Conservation (phyloP, 2,797 vertebrate genomes). For the Uromys caudimaculatus region DNA sequence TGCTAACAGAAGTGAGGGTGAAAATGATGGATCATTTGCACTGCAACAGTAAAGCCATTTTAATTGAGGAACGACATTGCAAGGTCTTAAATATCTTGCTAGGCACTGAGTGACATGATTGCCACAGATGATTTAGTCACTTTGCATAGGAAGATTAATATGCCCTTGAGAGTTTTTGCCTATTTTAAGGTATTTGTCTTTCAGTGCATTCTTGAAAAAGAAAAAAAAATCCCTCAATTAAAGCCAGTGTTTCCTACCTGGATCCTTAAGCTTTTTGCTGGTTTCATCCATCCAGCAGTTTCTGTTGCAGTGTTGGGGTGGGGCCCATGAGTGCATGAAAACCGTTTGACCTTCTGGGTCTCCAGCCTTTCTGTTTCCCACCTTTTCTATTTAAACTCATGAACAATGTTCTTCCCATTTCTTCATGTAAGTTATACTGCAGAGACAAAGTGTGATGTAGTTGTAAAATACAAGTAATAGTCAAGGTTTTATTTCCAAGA, state of each 20-base stretch:
- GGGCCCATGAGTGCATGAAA: not conserved
- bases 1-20: not conserved
- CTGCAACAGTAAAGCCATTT: conserved; percentile 37
- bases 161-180: conserved; percentile 38
- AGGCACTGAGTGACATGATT: conserved; percentile 43
- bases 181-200: conserved; percentile 63
- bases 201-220: not conserved
- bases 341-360: not conserved
- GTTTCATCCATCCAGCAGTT: not conserved
- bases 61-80: conserved; percentile 44
- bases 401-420: not conserved
- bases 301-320: not conserved
- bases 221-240: conserved; percentile 3
- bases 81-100: conserved; percentile 40
- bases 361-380: not conserved
- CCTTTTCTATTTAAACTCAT: not conserved
- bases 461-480: not conserved
- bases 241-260: conserved; percentile 1
- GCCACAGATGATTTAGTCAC: conserved; percentile 60
- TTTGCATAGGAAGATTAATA: conserved; percentile 57
- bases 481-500: conserved; percentile 30
- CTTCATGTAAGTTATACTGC: not conserved
- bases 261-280: not conserved
- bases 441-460: not conserved
- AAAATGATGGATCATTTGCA: not conserved